Base-by-base conservation (phyloP, 2,888 invertebrate genomes). In the Limenitis camilla region DNA sequence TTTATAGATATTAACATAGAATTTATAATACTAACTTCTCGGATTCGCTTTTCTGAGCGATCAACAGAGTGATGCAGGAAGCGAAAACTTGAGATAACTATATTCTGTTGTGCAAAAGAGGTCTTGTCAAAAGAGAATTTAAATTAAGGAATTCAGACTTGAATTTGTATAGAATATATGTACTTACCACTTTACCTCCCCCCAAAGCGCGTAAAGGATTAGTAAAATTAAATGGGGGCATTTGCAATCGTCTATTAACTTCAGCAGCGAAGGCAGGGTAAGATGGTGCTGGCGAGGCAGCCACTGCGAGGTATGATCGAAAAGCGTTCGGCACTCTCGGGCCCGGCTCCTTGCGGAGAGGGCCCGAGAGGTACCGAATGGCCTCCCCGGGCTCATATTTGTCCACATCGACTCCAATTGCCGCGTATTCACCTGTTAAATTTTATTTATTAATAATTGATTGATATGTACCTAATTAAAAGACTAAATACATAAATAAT, bases 321-420 rank as follows among this genome's bases (percentile, higher is more conserved):
- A 94, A 97, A 0, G 96, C 95, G 46, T 88, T 86, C 40, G 92
- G 81, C 0, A 92, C 90, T 31, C 89, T 79, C 0, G 90, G 81
- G 42, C 92, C 88, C 0, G 84, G 81, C 56, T 90, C 90, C 57
- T 92, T 92, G 46, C 91, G 87, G 33, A 95, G 82, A 4, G 95
- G 89, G 8, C 95, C 96, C 46, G 92, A 89, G 28, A 97, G 87
- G 78, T 97, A 97, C 62, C 93, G 92, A 43, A 91, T 90, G 0
- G 97, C 95, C 53, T 92, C 90, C 27, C 90, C 88, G 2, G 90
- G 82, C 67, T 96, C 94, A 78, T 96, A 97, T 67, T 96, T 94
- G 63, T 96, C 95, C 9, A 96, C 92, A 69, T 96, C 95, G 5
- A 97, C 94, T 5, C 97, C 97, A 27, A 97, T 93, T 1, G 96